Conservation (phyloP, 2,113 vertebrate genomes). For the Carettochelys insculpta region DNA sequence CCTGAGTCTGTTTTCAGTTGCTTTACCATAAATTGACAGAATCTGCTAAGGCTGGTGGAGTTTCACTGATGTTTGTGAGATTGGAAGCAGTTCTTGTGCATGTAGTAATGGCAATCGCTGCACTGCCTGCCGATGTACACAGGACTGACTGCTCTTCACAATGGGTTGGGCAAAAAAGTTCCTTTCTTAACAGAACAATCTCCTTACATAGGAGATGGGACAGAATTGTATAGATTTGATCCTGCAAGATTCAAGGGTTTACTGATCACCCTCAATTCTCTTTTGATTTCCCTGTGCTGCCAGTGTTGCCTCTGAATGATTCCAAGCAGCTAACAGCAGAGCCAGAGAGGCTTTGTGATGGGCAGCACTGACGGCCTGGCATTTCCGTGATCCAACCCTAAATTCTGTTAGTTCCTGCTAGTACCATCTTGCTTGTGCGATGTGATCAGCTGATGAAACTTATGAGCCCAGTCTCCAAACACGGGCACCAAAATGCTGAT, state of each 20-base stretch:
- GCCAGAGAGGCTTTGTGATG: background rate
- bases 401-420: rapidly evolving
- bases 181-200: background rate
- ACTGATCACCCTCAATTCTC: background rate
- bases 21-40: background rate
- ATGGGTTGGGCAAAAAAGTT: background rate
- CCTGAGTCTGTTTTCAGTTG: background rate
- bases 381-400: rapidly evolving
- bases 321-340: background rate
- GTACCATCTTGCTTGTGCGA: background rate
- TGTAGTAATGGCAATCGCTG: background rate
- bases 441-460: background rate
- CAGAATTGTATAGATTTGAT: background rate
- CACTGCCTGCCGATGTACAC: background rate
- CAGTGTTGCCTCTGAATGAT: background rate
- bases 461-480: background rate
- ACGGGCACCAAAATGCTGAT: background rate
- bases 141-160: background rate
- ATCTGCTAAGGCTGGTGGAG: rapidly evolving
- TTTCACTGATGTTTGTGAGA: background rate
- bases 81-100: rapidly evolving
- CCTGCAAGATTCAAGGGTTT: background rate
- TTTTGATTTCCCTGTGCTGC: rapidly evolving
- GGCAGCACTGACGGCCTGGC: background rate
- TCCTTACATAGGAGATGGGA: background rate